Evolutionary conservation across 2,888 invertebrate species (phyloP), one percentile per base, ranked within the genome.

Genomic region (Leucophora obtusa): DNA sequence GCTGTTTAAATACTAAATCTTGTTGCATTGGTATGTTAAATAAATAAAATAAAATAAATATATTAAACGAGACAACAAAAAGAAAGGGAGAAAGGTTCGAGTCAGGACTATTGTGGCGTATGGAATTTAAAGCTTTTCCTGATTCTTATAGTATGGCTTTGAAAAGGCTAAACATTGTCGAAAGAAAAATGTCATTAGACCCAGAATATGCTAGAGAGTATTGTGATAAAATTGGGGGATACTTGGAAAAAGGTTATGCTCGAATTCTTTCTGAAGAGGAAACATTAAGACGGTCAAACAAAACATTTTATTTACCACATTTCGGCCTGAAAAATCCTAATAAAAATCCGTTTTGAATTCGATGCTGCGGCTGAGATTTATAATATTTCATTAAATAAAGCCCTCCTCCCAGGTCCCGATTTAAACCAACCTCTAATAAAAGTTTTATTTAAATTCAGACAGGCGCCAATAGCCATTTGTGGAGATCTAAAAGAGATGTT

Each of bases 241-340:
- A 74, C 11, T 3, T 74, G 1, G 18, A 56, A 6, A 82, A 79
- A 50, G 71, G 78, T 11, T 82, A 75, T 69, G 71, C 78, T 1
- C 53, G 68, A 43, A 74, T 68, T 18, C 38, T 82, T n/a, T 15
- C 56, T 15, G 10, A 15, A 0, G 60, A 21, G 14, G 75, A 71
- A 68, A n/a, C 1, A 2, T 4, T 2, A 21, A 17, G 4, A 17
- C n/a, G n/a, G n/a, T n/a, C 21, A 1, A 11, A 14, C 15, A 58
- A 66, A 14, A 84, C 71, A 5, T 86, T 85, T 85, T 86, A 84
- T 54, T 54, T 86, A 7, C 86, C 86, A 1, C 83, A 84, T 15
- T 84, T 84, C 56, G 82, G 79, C 1, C 80, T 82, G 0, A 74
- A 47, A 6, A 84, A 85, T 54, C 77, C 72, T 5, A 83, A 86